Conservation (phyloP, 2,888 invertebrate species). For the Ophion costatus region DNA sequence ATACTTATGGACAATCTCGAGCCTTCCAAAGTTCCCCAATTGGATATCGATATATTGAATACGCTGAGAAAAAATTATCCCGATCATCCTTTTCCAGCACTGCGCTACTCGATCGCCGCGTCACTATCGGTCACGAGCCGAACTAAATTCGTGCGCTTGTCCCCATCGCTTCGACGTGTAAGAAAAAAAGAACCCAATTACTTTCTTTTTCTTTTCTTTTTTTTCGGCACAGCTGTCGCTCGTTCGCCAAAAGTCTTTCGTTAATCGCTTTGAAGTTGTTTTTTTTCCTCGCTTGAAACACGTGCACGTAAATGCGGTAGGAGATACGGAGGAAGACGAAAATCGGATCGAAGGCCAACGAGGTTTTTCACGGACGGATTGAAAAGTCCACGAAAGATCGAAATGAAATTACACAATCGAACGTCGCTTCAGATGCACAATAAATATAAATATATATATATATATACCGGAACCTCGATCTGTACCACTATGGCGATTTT, state of each 20-base stretch:
- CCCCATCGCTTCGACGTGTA: not conserved
- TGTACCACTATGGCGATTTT: no score
- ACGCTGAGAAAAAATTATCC: not conserved
- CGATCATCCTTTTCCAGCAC: not conserved
- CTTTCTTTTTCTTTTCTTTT: not conserved
- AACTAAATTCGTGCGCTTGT: not conserved
- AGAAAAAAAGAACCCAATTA: not conserved
- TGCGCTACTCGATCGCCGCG: no score
- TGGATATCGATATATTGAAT: not conserved
- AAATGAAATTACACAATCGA: slow-evolving; percentile 27
- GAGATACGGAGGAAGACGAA: not conserved
- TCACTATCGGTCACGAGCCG: not conserved
- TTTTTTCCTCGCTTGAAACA: not conserved
- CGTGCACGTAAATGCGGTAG: not conserved
- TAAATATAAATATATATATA: not conserved
- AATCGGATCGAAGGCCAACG: slow-evolving; percentile 36
- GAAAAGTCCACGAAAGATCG: slow-evolving; percentile 1
- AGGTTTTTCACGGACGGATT: slow-evolving; percentile 6
- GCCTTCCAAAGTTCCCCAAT: no score
- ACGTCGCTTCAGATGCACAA: not conserved
- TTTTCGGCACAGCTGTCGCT: not conserved
- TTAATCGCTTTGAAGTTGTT: slow-evolving; percentile 2
- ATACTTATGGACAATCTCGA: no score
- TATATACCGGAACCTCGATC: no score
- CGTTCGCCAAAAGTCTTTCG: not conserved